Evolutionary conservation across 2,888 invertebrate genomes (phyloP), one percentile per base, ranked within the genome.

Genomic region (Catocala sponsa): DNA sequence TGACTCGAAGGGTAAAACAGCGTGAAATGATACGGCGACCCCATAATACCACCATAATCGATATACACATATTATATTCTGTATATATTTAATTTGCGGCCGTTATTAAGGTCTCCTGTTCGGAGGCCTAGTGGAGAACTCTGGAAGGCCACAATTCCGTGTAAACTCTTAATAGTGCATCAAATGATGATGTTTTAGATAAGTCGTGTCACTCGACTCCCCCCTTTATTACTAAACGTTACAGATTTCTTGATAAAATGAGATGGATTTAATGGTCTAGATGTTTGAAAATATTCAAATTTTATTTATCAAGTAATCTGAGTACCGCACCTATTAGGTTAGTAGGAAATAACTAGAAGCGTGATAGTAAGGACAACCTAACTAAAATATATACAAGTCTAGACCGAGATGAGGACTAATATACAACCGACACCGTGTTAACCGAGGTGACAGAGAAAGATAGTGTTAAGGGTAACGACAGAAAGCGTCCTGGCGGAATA

Each of bases 401-500:
- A 86, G 79, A 82, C 79, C 79, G 76, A 82, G 77, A 85, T 85
- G 80, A 83, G 79, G 81, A 79, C 81, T 85, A 87, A 81, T 80
- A 80, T 86, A 87, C 84, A 88, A 88, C 93, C 92, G 89, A 89
- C 92, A 93, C 93, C 93, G 80, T 84, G 86, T 91, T 91, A 91
- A 81, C 86, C 82, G 83, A 86, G 82, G 87, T 84, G 82, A 85
- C 74, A 83, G 76, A 83, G 70, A 80, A 74, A 78, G 72, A 63
- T 71, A 74, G 83, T 83, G 89, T 89, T 89, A 89, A 80, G 79
- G 80, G 76, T 78, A 80, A 85, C 80, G 85, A 78, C 74, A 80
- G 76, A 76, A 89, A 90, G 90, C 90, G 77, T 81, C 86, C 95
- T 95, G 95, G 95, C 95, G 96, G 95, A 96, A 96, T 95, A 96